phyloP scores from a whole-genome alignment of 2,113 vertebrate species.

The Rynchops niger region DNA sequence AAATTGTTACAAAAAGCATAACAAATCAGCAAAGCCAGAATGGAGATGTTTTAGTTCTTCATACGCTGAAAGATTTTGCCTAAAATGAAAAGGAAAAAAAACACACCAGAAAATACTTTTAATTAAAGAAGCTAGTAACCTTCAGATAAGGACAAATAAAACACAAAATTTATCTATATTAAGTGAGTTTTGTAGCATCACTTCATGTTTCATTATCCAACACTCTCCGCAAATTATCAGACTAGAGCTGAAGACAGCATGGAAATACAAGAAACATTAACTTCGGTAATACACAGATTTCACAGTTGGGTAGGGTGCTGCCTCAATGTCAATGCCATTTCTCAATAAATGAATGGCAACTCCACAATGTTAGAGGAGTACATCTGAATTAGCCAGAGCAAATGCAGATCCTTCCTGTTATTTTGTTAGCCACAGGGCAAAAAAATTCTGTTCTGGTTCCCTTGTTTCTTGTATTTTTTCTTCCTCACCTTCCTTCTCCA shows the following conservation, averaged over 20 bases:
- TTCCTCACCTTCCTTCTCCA: not conserved
- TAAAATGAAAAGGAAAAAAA: not conserved
- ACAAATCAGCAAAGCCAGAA: conserved; percentile 32
- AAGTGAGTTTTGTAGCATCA: not conserved
- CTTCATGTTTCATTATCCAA: not conserved
- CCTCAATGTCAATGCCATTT: not conserved
- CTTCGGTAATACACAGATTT: not conserved
- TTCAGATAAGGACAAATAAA: not conserved
- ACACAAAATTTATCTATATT: not conserved
- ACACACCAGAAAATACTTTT: not conserved
- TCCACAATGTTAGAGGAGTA: fast-evolving
- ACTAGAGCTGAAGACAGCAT: not conserved
- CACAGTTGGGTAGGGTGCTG: not conserved
- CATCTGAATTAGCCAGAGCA: not conserved
- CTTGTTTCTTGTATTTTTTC: not conserved
- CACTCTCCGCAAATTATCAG: not conserved
- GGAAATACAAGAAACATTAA: not conserved
- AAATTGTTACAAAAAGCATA: conserved; percentile 25
- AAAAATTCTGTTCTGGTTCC: not conserved
- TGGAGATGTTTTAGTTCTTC: not conserved
- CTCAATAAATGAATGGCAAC: not conserved
- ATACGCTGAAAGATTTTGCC: not conserved
- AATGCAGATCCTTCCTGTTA: not conserved
- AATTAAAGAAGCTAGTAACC: not conserved
- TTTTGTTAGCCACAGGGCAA: not conserved